These are phyloP conservation scores for Mellilla xanthometata DNA, from an alignment of 2,888 invertebrate genomes.

Conservation along the genomic window DNA sequence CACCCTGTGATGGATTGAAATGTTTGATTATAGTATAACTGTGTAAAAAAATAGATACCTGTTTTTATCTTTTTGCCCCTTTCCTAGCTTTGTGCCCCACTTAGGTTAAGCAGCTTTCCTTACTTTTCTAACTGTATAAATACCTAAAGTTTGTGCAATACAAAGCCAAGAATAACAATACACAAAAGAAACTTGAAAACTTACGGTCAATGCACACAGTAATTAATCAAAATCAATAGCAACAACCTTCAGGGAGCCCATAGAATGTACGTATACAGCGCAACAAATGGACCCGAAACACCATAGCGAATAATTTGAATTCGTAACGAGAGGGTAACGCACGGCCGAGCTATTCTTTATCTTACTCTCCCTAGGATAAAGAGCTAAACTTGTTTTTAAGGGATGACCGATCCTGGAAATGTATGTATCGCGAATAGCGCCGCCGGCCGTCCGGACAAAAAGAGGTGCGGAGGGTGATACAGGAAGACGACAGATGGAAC, in stretches of 20 bases:
- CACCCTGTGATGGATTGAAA: no score
- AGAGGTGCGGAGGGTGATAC: slow-evolving; percentile 69
- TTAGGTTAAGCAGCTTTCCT: no score
- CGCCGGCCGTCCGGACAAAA: slow-evolving; percentile 74
- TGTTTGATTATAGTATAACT: no score
- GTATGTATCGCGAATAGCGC: slow-evolving; percentile 79
- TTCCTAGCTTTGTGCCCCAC: no score
- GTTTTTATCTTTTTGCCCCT: no score
- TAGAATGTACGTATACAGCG: slow-evolving; percentile 56
- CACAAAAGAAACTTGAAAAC: slow-evolving; percentile 17
- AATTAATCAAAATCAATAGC: slow-evolving; percentile 65
- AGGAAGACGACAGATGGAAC: slow-evolving; percentile 79
- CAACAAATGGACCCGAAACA: slow-evolving; percentile 73
- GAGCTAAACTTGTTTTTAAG: slow-evolving; percentile 82
- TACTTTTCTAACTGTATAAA: no score
- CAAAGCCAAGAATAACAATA: neutral
- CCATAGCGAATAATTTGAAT: slow-evolving; percentile 78
- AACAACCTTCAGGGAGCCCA: slow-evolving; percentile 28
- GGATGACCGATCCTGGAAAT: slow-evolving; percentile 82
- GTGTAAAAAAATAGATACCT: no score
- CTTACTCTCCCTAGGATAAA: slow-evolving; percentile 75
- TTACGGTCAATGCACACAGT: slow-evolving; percentile 33
- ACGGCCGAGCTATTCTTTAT: slow-evolving; percentile 75
- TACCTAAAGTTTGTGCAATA: no score
- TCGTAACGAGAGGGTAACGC: slow-evolving; percentile 79